These are phyloP conservation scores for Alouatta palliata DNA, from an alignment of 2,113 vertebrate genomes.

Conservation along the genomic window DNA sequence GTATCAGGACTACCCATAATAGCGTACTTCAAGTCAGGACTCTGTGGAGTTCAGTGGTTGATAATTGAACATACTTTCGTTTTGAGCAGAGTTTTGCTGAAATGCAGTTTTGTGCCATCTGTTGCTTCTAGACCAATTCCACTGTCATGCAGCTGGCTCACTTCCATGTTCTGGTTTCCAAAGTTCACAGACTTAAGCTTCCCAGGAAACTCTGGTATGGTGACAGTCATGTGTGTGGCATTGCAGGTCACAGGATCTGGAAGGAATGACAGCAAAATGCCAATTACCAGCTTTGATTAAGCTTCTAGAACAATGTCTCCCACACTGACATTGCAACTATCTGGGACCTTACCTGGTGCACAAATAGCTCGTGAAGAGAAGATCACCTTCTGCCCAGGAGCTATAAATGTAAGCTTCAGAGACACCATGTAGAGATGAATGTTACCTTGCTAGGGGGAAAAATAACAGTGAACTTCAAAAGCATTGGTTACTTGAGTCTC, in stretches of 20 bases:
- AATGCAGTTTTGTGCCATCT: slow-evolving; percentile 73
- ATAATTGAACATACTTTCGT: slow-evolving; percentile 72
- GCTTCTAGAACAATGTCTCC: background rate
- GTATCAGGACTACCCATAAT: background rate
- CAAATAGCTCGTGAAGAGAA: slow-evolving; percentile 80
- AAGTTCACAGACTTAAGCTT: slow-evolving; percentile 67
- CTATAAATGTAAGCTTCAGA: slow-evolving; percentile 63
- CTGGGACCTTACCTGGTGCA: slow-evolving; percentile 76
- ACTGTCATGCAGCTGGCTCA: slow-evolving; percentile 64
- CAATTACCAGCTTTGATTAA: background rate
- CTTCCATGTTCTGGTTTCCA: slow-evolving; percentile 44
- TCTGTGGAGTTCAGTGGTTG: background rate
- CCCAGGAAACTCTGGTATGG: slow-evolving; percentile 83
- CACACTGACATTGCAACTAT: background rate
- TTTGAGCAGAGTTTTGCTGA: slow-evolving; percentile 74
- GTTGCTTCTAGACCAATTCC: slow-evolving; percentile 72
- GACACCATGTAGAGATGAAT: slow-evolving; percentile 70
- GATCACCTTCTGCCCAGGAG: background rate
- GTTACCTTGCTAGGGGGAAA: slow-evolving; percentile 65
- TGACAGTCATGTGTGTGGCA: slow-evolving; percentile 81
- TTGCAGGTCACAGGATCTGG: slow-evolving; percentile 82
- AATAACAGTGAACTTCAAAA: background rate
- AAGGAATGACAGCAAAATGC: background rate
- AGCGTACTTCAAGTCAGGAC: background rate
- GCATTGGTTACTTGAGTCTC: background rate